A percentile compares a stretch with the other conserved stretches of the same genome.
These are phyloP conservation scores for Halocynthia roretzi DNA, from an alignment of 23 tunicate species.

Conservation along the genomic window DNA sequence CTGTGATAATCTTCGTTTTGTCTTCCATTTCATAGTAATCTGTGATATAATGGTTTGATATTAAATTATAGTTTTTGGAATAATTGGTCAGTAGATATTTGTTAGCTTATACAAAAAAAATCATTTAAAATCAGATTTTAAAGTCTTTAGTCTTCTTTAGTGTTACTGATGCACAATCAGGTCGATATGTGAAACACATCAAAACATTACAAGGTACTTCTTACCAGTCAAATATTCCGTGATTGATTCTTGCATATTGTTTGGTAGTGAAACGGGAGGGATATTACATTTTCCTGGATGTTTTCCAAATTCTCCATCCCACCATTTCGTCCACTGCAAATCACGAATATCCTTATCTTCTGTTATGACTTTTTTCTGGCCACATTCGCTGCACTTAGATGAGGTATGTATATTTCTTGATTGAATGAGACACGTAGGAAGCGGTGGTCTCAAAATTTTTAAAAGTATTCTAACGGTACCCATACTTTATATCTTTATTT, in stretches of 20 bases:
- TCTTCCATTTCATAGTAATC: constrained; percentile 12
- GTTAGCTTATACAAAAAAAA: no score
- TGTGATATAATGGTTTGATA: neutral
- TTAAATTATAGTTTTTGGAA: neutral
- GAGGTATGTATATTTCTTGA: no score
- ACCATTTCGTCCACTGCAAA: constrained; percentile 50
- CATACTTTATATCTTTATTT: no score
- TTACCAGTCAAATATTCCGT: constrained; percentile 15
- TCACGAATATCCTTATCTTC: neutral
- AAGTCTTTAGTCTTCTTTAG: constrained; percentile 1
- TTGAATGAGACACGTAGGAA: no score
- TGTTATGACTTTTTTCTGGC: no score
- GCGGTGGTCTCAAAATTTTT: no score
- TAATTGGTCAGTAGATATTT: neutral
- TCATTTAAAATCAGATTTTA: neutral
- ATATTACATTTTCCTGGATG: constrained; percentile 72
- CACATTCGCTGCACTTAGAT: no score
- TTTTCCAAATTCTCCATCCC: constrained; percentile 23
- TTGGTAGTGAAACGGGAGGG: constrained; percentile 45
- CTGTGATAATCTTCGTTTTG: neutral
- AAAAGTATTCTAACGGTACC: no score
- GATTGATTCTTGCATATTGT: constrained; percentile 23
- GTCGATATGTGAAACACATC: no score
- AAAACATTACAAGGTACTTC: neutral
- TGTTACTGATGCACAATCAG: constrained; percentile 2